Base-by-base conservation (phyloP, 1,140 invertebrate genomes). In the Batillaria attramentaria region DNA sequence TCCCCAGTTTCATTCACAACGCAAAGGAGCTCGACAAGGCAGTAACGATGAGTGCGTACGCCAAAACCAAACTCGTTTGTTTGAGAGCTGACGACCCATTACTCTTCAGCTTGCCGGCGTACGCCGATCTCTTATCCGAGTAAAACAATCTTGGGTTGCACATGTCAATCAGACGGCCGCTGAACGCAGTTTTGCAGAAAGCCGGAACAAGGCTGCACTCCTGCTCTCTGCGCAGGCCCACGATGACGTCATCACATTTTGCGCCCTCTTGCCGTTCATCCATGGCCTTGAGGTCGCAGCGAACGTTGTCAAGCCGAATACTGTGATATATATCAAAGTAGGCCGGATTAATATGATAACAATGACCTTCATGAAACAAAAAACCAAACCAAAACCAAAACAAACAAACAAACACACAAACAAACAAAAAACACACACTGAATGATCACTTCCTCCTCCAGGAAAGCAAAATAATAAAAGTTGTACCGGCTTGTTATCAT, bases 141-240 rank as follows among this genome's bases (percentile, higher is more conserved):
- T 35, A 37, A 50, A 73, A 73, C 1, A 43, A 33, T n/a, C 20
- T 24, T 1, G 72, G 72, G 33, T 73, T 50, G 24, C 74, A 76
- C 74, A 76, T 66, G 74, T 66, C 62, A 3, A 46, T 43, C 33
- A 76, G 37, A 5, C 74, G 74, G 39, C 42, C 46, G 16, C 54
- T 46, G 66, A 54, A n/a, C 20, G 3, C 46, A 20, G 18, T 60
- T 20, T 20, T 72, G 42, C 79, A 80, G 41, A 66, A n/a, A 1
- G 2, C 54, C 65, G 79, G 73, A 37, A 77, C 31, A 13, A 77
- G 68, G 20, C 50, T 57, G 33, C 79, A 77, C 50, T 80, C 73
- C 39, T 72, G 68, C 41, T 77, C 69, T 72, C 66, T 76, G 28
- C 68, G 74, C 72, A 60, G 41, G 42, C 68, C 79, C 41, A 77